Evolutionary conservation across 2,797 vertebrate species (phyloP), one percentile per base, ranked within the genome.

Genomic region (Alauda arvensis): DNA sequence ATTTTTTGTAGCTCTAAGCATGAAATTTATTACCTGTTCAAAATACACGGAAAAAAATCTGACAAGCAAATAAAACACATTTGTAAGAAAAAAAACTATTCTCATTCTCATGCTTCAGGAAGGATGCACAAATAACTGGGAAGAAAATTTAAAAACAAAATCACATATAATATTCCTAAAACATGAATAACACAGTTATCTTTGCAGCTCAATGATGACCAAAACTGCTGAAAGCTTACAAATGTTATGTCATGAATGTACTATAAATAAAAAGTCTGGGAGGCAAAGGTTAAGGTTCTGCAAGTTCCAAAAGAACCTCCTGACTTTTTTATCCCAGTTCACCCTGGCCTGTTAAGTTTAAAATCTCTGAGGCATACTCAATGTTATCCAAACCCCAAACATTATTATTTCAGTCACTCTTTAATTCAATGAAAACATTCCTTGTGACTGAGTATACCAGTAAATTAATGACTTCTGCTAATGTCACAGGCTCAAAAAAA

Each of bases 1-100:
- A 53, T 89, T 93, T 90, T 90, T 69, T 85, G 82, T 71, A 89
- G 60, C 63, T 72, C 29, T 90, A 85, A 90, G 85, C 55, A 75
- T 37, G 71, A 85, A 55, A 88, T 92, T 56, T 91, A 85, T 74
- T 78, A 69, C 29, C 39, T 75, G 39, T 43, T 89, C 56, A 56
- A 90, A 87, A 39, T 18, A 77, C 3, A 69, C 55, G 29, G 23
- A 14, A 56, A 85, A 77, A 75, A 69, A 59, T 24, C 18, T 77
- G 62, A 71, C 33, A 42, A 3, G 0, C 31, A 83, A 84, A 91
- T 51, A 71, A 60, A 85, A 59, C 3, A 37, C 3, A 39, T 51
- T 85, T 76, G 6, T 48, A 65, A 88, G 69, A 70, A 69, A 80
- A 74, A 16, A 74, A 88, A 24, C 6, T 33, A 12, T 8, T 68